phyloP scores from a whole-genome alignment of 2,888 invertebrate genomes.

The Trichopoda pennipes region DNA sequence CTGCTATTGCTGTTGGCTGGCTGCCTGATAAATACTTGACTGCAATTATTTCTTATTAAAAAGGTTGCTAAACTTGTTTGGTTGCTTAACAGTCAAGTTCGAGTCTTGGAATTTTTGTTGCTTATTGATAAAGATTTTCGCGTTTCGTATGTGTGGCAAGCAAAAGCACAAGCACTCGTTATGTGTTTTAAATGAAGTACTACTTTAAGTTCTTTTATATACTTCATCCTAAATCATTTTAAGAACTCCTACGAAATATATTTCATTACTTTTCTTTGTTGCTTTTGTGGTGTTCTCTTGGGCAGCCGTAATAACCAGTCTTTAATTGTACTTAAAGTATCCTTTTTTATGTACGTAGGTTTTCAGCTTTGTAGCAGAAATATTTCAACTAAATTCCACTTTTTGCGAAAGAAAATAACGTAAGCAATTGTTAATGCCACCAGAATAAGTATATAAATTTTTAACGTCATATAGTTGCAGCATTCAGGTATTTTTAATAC shows the following conservation, averaged over 20 bases:
- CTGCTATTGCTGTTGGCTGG: constrained; percentile 25
- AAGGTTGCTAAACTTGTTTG: constrained; percentile 62
- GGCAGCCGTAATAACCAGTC: background rate
- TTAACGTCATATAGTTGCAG: constrained; percentile 21
- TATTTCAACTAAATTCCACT: background rate
- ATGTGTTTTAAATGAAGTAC: background rate
- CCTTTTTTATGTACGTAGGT: constrained; percentile 1
- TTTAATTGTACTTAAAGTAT: constrained; percentile 12
- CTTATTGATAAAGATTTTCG: constrained; percentile 41
- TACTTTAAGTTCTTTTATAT: constrained; percentile 1
- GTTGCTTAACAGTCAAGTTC: constrained; percentile 60
- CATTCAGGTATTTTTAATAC: constrained; percentile 25
- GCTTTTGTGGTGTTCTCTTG: background rate
- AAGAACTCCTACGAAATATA: background rate
- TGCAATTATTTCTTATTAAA: constrained; percentile 49
- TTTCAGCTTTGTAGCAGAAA: background rate
- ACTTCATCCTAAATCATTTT: constrained; percentile 54
- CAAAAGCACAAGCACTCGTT: background rate
- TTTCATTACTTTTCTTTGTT: background rate
- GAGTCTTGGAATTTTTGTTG: constrained; percentile 58
- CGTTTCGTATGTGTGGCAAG: constrained; percentile 40
- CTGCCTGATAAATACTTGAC: constrained; percentile 41
- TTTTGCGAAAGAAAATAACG: background rate
- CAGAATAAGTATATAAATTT: background rate
- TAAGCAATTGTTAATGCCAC: constrained; percentile 4